Conservation (phyloP, 2,113 vertebrate species). For the Dipodomys stephensi region DNA sequence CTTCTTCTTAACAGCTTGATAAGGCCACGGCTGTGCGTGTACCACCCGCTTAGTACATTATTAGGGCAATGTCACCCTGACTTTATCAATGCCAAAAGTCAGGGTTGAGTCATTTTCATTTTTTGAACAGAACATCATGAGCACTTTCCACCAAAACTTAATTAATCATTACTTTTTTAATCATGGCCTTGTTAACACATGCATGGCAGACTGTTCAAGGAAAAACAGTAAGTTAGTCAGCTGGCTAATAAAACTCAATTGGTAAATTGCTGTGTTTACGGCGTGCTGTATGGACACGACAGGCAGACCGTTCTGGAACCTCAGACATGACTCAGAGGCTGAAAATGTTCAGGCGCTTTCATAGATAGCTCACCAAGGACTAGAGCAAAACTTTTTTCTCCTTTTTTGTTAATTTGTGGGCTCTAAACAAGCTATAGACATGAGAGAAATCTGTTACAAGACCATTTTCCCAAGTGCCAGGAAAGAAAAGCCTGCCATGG, state of each 20-base stretch:
- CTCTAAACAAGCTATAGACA: neutral
- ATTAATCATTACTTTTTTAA: constrained; percentile 55
- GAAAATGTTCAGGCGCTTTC: constrained; percentile 50
- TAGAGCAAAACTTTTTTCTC: neutral
- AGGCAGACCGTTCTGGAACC: constrained; percentile 20
- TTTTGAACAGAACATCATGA: constrained; percentile 46
- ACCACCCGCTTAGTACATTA: neutral
- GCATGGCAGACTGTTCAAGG: constrained; percentile 35
- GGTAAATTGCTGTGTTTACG: constrained; percentile 38
- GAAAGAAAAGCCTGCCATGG: neutral
- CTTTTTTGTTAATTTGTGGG: neutral
- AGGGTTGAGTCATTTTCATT: constrained; percentile 49
- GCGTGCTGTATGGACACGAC: neutral
- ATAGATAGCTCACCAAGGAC: constrained; percentile 30
- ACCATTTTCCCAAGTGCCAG: neutral
- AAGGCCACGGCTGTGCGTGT: neutral
- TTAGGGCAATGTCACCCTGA: neutral
- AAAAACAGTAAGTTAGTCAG: constrained; percentile 37
- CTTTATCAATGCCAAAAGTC: constrained; percentile 29
- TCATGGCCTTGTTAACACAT: constrained; percentile 49
- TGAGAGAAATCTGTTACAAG: neutral
- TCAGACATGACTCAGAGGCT: constrained; percentile 63
- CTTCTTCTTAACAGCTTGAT: constrained; percentile 20
- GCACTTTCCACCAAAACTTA: constrained; percentile 56
- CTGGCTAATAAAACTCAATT: constrained; percentile 17